These are phyloP conservation scores for Dallia pectoralis DNA, from an alignment of 2,797 vertebrate species.

Conservation along the genomic window DNA sequence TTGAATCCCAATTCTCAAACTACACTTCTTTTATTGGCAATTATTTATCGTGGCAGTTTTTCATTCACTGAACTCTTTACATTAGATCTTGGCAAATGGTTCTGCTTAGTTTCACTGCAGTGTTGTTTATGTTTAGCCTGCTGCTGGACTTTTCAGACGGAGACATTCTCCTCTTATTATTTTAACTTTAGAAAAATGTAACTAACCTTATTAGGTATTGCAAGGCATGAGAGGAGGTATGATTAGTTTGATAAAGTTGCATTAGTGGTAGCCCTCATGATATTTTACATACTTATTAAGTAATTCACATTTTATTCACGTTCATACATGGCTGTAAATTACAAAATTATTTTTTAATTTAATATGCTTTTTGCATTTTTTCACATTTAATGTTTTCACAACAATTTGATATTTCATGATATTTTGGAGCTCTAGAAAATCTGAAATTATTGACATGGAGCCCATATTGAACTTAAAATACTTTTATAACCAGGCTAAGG, in stretches of 20 bases:
- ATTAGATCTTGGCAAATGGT: background rate
- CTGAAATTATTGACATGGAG: too few species aligned
- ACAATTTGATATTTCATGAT: too few species aligned
- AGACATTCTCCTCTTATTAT: background rate
- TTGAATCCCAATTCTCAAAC: too few species aligned
- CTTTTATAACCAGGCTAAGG: too few species aligned
- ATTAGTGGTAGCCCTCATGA: background rate
- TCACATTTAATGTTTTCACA: too few species aligned
- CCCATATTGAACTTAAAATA: too few species aligned
- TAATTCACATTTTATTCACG: too few species aligned
- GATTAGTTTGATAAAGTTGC: background rate
- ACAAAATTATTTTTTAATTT: too few species aligned
- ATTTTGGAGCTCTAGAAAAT: too few species aligned
- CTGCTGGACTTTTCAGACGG: constrained; percentile 10
- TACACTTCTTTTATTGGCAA: too few species aligned
- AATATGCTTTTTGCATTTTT: too few species aligned
- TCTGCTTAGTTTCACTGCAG: constrained; percentile 14
- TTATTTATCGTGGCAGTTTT: background rate
- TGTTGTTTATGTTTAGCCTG: constrained; percentile 18
- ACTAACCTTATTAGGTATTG: background rate
- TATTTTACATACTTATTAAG: background rate
- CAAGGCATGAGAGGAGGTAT: background rate
- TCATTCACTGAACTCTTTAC: background rate
- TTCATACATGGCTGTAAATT: too few species aligned
- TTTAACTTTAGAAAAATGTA: background rate